Base-by-base conservation (phyloP, 2,113 vertebrate species). In the Sylvia atricapilla region DNA sequence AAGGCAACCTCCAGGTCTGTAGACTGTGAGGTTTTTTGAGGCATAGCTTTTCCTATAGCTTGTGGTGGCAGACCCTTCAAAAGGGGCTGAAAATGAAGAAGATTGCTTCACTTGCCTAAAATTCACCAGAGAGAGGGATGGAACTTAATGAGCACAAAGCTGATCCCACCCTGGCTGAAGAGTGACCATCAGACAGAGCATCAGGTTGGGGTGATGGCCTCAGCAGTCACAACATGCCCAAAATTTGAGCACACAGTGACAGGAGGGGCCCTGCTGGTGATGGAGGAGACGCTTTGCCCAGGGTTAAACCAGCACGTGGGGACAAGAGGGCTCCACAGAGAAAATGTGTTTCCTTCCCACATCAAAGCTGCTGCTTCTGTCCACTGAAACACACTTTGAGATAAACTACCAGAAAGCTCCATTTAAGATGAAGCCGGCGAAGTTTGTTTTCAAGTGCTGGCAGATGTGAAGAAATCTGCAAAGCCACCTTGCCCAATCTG, bases 391-490 rank as follows among this genome's bases (percentile, higher is more conserved):
- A 28, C 15, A 2, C 70, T 87, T 84, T 41, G 85, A 92, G 87
- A 77, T 72, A 87, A 95, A 80, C 52, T 22, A 70, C 55, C 58
- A 85, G 90, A 76, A 67, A 47, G 10, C 56, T 80, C 70, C 21
- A 4, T 67, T 76, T 39, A 22, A 90, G 90, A 80, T 62, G 49
- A 76, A 77, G 70, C 21, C 43, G 25, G 47, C 4, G 49, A 74
- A 88, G 84, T 88, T 90, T 84, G 67, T 80, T 88, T 87, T 87
- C 78, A 93, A 74, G 85, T 67, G 41, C 88, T 91, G 44, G n/a
- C 70, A 85, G 87, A 56, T 19, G 85, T 41, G 33, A 24, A 63
- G 87, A 77, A 86, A 90, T 53, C 82, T 86, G 46, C 81, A 77
- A 41, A 67, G 53, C 27, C 67, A 79, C 73, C 84, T 87, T 93